Conservation (phyloP, 2,797 vertebrate species). For the Simalia tracyae region DNA sequence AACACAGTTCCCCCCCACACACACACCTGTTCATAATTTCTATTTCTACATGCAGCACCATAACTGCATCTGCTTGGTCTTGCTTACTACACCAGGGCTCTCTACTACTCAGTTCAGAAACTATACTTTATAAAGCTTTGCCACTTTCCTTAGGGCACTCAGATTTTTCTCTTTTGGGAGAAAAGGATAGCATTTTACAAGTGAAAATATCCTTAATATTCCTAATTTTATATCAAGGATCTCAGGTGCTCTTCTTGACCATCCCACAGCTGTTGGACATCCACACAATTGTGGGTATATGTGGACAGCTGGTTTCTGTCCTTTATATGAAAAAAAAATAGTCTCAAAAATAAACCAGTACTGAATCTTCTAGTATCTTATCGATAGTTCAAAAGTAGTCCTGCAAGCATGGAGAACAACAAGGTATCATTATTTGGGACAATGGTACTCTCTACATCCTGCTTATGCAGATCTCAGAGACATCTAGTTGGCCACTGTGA, state of each 20-base stretch:
- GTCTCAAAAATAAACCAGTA: neutral
- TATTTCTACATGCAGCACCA: slow-evolving; percentile 1
- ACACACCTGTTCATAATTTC: neutral
- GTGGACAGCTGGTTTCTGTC: neutral
- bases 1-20: neutral
- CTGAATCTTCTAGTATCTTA: neutral
- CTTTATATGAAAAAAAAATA: neutral
- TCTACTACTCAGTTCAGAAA: slow-evolving; percentile 42
- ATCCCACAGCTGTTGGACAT: no score
- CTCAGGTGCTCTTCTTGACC: neutral
- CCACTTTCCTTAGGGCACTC: neutral
- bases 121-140: slow-evolving; percentile 16
- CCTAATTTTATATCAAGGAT: neutral
- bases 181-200: neutral
- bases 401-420: neutral
- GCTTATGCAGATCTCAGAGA: neutral
- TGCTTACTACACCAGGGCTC: slow-evolving; percentile 36
- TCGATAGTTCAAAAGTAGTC: neutral
- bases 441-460: neutral
- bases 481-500: neutral
- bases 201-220: neutral
- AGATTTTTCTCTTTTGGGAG: neutral
- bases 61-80: neutral
- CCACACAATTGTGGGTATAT: neutral
- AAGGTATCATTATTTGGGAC: neutral